These are phyloP conservation scores for Callimorpha dominula DNA, from an alignment of 2,888 invertebrate species.

Conservation along the genomic window DNA sequence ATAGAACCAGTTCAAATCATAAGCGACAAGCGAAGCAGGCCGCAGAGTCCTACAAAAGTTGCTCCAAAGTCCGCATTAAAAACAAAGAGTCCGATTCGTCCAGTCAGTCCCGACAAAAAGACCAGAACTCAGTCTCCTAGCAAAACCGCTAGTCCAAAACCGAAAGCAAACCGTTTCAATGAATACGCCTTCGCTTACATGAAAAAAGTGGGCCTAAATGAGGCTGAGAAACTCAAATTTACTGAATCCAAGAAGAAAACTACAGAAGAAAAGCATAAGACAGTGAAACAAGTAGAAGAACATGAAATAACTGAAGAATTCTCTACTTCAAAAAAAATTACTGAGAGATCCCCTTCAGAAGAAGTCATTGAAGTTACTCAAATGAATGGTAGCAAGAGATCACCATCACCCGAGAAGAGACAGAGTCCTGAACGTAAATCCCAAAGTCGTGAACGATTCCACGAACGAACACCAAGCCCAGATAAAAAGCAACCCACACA, in stretches of 20 bases:
- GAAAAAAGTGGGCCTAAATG: slow-evolving; percentile 80
- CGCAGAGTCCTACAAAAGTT: slow-evolving; percentile 71
- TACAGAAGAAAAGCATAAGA: slow-evolving; percentile 53
- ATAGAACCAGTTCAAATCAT: slow-evolving; percentile 59
- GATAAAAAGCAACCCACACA: slow-evolving; percentile 61
- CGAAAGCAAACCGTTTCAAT: slow-evolving; percentile 76
- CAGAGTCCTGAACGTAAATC: slow-evolving; percentile 56
- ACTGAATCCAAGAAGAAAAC: slow-evolving; percentile 64
- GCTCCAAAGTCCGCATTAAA: slow-evolving; percentile 51
- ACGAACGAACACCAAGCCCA: slow-evolving; percentile 71
- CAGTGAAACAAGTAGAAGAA: slow-evolving; percentile 55
- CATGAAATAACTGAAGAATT: slow-evolving; percentile 61
- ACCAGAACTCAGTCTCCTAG: slow-evolving; percentile 72
- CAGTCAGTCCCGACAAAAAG: slow-evolving; percentile 77
- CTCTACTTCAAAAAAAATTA: slow-evolving; percentile 57
- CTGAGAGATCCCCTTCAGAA: slow-evolving; percentile 70
- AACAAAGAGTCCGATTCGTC: slow-evolving; percentile 69
- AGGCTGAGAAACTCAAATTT: slow-evolving; percentile 68
- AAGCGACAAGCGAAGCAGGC: slow-evolving; percentile 56
- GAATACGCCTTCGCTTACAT: slow-evolving; percentile 84
- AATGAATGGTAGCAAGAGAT: slow-evolving; percentile 68
- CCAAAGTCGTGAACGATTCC: slow-evolving; percentile 55
- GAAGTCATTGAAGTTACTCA: slow-evolving; percentile 69
- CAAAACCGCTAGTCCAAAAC: slow-evolving; percentile 65
- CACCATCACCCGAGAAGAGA: slow-evolving; percentile 71